Conservation (phyloP, 2,797 vertebrate species). For the Rhynchotus rufescens region DNA sequence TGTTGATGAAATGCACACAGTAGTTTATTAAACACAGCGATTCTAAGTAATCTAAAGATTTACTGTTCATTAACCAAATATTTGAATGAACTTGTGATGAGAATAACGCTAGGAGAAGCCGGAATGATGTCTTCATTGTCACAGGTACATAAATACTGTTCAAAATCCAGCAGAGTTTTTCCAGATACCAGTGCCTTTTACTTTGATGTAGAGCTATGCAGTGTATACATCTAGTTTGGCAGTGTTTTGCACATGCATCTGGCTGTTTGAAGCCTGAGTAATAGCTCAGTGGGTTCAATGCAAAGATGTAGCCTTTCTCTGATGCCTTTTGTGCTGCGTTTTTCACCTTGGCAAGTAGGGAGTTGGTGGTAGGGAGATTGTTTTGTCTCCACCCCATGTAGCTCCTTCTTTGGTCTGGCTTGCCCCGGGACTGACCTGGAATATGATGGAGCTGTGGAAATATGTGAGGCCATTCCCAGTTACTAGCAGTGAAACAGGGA, state of each 20-base stretch:
- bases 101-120: background rate
- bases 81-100: background rate
- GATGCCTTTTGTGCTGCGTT: background rate
- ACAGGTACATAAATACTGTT: background rate
- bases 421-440: background rate
- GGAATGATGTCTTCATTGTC: background rate
- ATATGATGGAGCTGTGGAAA: fast-evolving
- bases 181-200: background rate
- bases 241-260: fast-evolving
- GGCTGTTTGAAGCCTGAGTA: background rate
- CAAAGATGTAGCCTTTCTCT: fast-evolving
- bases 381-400: background rate
- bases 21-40: slow-evolving; percentile 35
- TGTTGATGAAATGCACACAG: slow-evolving; percentile 1
- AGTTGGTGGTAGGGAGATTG: background rate
- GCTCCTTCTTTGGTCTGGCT: background rate
- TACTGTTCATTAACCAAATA: slow-evolving; percentile 38
- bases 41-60: slow-evolving; percentile 25
- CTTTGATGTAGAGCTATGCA: background rate
- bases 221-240: background rate
- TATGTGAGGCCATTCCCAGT: fast-evolving
- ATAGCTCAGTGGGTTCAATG: background rate
- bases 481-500: too few relatives aligned
- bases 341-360: background rate
- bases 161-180: background rate